phyloP scores from a whole-genome alignment of 2,797 vertebrate species.

The Lepidocolaptes lacrymiger region DNA sequence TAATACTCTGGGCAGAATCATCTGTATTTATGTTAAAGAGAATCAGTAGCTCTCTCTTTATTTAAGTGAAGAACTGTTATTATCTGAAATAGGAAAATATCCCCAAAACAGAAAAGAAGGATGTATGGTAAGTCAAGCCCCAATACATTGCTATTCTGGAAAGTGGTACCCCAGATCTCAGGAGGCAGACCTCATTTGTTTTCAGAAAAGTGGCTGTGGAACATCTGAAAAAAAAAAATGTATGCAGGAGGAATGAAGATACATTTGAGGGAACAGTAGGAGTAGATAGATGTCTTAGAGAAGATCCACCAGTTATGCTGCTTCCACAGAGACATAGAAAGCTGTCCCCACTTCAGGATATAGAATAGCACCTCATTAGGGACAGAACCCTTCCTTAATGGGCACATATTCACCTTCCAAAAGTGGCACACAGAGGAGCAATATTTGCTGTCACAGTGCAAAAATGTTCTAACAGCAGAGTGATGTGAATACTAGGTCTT shows the following conservation, averaged over 20 bases:
- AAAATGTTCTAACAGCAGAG: background rate
- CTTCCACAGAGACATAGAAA: background rate
- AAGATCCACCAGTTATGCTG: background rate
- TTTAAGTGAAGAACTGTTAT: background rate
- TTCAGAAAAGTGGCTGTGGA: background rate
- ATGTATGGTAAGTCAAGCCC: background rate
- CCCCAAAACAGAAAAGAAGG: background rate
- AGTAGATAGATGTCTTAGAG: background rate
- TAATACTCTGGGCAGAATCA: background rate
- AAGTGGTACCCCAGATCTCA: background rate
- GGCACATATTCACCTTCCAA: background rate
- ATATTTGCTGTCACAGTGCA: background rate
- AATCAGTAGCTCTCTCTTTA: background rate
- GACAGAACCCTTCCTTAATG: background rate
- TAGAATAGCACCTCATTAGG: background rate
- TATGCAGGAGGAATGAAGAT: background rate
- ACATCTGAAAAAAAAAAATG: background rate
- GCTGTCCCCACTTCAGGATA: background rate
- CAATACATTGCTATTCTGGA: background rate
- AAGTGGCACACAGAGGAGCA: background rate
- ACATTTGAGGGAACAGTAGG: background rate
- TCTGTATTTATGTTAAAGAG: background rate
- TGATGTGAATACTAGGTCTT: background rate
- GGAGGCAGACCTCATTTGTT: background rate
- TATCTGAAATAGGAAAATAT: background rate